Percentiles rank a stretch among this genome's conserved stretches.
These are phyloP conservation scores for Phainopepla nitens DNA, from an alignment of 2,113 vertebrate genomes.

Conservation along the genomic window DNA sequence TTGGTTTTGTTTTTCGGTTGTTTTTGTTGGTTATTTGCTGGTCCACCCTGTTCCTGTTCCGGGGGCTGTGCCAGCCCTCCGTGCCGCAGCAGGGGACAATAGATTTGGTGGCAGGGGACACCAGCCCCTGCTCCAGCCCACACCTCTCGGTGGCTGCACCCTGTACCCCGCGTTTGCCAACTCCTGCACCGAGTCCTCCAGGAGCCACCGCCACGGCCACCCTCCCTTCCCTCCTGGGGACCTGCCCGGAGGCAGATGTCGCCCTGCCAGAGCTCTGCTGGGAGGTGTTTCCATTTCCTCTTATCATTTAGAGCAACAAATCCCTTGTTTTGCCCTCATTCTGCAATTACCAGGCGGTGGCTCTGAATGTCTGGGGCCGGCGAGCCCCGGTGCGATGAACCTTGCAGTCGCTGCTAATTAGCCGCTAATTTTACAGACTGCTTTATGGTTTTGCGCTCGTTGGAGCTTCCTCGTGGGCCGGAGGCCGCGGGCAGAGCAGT, in stretches of 20 bases:
- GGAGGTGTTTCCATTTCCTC: neutral
- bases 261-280: neutral
- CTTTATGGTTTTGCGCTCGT: neutral
- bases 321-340: neutral
- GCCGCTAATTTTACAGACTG: slow-evolving; percentile 18
- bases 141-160: accelerated
- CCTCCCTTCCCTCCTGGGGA: neutral
- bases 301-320: neutral
- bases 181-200: accelerated
- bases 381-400: neutral
- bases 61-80: neutral
- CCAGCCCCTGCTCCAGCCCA: accelerated
- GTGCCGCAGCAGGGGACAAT: neutral
- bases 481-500: neutral
- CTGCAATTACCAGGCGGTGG: neutral
- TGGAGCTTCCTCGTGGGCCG: neutral
- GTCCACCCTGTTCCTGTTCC: neutral
- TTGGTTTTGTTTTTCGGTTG: no score
- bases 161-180: neutral
- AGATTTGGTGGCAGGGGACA: neutral
- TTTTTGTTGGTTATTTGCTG: no score
- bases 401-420: neutral
- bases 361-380: neutral
- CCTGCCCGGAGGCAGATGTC: neutral
- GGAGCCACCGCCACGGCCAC: no score